Conservation (phyloP, 1,140 invertebrate species). For the Drosophila busckii region DNA sequence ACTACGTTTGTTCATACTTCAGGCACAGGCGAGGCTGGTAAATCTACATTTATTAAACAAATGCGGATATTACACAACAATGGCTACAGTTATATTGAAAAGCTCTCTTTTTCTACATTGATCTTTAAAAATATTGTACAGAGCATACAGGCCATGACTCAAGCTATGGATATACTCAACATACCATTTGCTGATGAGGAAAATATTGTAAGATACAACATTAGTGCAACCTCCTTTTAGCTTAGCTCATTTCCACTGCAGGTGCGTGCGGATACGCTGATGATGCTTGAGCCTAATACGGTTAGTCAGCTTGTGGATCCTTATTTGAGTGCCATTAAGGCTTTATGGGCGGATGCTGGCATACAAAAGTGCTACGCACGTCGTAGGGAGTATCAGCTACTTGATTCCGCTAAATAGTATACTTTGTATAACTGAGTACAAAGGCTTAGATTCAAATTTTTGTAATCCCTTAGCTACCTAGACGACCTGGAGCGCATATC, state of each 20-base stretch:
- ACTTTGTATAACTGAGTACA: no score
- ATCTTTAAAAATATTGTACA: slow-evolving; percentile 99
- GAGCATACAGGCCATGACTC: slow-evolving; percentile 99
- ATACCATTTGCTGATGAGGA: slow-evolving; percentile 94
- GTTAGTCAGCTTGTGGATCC: slow-evolving; percentile 98
- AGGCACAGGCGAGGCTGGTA: slow-evolving; percentile 99
- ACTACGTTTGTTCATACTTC: no score
- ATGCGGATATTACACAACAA: slow-evolving; percentile 99
- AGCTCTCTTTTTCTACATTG: slow-evolving; percentile 97
- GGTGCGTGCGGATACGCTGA: slow-evolving; percentile 97
- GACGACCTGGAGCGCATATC: slow-evolving; percentile 89
- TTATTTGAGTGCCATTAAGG: slow-evolving; percentile 97
- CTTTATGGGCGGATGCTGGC: slow-evolving; percentile 95
- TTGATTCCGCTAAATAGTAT: slow-evolving; percentile 99
- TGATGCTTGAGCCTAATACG: slow-evolving; percentile 97
- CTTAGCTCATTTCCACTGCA: slow-evolving; percentile 78
- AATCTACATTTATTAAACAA: slow-evolving; percentile 99
- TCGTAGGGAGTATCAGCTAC: slow-evolving; percentile 99
- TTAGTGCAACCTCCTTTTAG: not conserved
- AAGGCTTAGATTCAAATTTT: no score
- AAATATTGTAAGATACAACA: slow-evolving; percentile 86
- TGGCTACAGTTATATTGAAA: slow-evolving; percentile 99
- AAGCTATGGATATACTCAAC: slow-evolving; percentile 98
- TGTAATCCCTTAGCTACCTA: slow-evolving; percentile 81
- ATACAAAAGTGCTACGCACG: slow-evolving; percentile 99